Conservation (phyloP, 1,140 invertebrate species). For the Arion vulgaris region DNA sequence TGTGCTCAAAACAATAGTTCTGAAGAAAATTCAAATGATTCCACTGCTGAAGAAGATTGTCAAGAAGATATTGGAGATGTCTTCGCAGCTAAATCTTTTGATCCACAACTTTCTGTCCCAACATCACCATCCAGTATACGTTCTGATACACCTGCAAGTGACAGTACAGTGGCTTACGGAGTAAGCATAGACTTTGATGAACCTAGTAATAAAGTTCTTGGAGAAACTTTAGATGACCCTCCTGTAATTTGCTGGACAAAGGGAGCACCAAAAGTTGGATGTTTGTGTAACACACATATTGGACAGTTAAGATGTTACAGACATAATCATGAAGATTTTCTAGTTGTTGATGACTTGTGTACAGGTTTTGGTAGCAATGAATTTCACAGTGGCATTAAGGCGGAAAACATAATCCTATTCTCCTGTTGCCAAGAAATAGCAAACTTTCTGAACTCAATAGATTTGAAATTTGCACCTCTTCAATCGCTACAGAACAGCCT, state of each 20-base stretch:
- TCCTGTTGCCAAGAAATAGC: slow-evolving; percentile 19
- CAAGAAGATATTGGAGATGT: background rate
- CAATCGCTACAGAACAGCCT: background rate
- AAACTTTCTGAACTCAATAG: background rate
- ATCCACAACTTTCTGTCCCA: background rate
- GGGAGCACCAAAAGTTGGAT: background rate
- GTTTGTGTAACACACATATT: slow-evolving; percentile 18
- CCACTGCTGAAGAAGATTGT: background rate
- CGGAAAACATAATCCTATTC: slow-evolving; percentile 24
- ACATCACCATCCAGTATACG: background rate
- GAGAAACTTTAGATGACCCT: background rate
- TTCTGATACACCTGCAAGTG: background rate
- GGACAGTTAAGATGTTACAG: slow-evolving; percentile 16
- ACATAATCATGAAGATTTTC: slow-evolving; percentile 21
- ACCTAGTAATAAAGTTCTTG: background rate
- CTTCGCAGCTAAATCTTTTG: background rate
- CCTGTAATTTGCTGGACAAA: background rate
- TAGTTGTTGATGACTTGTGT: slow-evolving; percentile 27
- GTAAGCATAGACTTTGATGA: background rate
- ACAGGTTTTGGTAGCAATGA: background rate
- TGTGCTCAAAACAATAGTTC: background rate
- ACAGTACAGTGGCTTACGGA: slow-evolving; percentile 13
- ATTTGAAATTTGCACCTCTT: background rate
- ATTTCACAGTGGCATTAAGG: background rate
- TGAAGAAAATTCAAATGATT: background rate